These are phyloP conservation scores for Hormiphora californensis DNA, from an alignment of 37 sponge, comb jelly and placozoan genomes.

Conservation along the genomic window DNA sequence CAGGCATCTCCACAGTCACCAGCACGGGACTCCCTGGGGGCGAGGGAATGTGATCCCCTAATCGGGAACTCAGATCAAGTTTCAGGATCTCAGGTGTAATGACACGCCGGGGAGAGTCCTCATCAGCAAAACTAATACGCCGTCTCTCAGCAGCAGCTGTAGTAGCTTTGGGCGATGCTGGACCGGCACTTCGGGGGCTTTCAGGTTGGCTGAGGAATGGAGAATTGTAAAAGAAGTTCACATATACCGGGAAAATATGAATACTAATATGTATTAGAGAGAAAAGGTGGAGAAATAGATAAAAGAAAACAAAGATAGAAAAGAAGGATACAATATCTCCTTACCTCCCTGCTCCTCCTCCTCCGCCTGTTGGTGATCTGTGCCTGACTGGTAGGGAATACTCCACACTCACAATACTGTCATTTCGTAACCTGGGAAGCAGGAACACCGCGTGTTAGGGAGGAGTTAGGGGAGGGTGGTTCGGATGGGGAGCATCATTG, in stretches of 20 bases:
- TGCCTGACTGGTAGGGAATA: background rate
- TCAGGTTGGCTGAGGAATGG: too few relatives aligned
- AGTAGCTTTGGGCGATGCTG: background rate
- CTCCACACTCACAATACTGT: slow-evolving; percentile 26
- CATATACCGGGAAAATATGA: too few relatives aligned
- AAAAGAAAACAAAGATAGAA: too few relatives aligned
- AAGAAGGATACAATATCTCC: too few relatives aligned
- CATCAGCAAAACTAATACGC: slow-evolving; percentile 20
- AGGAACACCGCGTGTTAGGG: too few relatives aligned
- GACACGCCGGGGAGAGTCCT: background rate
- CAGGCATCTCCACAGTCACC: slow-evolving; percentile 3
- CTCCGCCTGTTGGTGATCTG: background rate
- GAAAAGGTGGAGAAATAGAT: too few relatives aligned
- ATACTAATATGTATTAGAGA: too few relatives aligned
- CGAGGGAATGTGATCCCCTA: background rate
- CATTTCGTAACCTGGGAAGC: too few relatives aligned
- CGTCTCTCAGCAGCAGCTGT: background rate
- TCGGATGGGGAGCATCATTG: too few relatives aligned
- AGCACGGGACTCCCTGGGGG: background rate
- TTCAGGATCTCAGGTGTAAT: slow-evolving; percentile 36
- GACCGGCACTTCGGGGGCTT: too few relatives aligned
- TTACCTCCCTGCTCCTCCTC: background rate
- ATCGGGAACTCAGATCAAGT: background rate
- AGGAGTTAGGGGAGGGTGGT: too few relatives aligned
- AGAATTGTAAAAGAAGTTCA: too few relatives aligned